A percentile compares a stretch with the other conserved stretches of the same genome.
Conservation (phyloP, 1,140 invertebrate species). For the Apis cerana region DNA sequence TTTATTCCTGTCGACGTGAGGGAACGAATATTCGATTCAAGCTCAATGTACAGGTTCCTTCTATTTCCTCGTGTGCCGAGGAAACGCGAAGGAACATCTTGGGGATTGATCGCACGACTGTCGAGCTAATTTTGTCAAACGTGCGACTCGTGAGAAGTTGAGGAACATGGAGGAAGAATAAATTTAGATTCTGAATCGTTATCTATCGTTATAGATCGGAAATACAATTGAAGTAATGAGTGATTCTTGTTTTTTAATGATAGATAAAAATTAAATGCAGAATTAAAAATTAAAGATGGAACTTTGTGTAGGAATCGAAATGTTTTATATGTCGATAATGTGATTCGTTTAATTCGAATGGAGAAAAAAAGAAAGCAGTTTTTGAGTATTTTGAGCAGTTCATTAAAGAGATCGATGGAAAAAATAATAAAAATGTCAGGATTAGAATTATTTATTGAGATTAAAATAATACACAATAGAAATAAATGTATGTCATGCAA, state of each 20-base stretch:
- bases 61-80: not conserved
- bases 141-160: not conserved
- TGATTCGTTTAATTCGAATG: no score
- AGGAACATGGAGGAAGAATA: not conserved
- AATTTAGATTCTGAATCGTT: slow-evolving; percentile 3
- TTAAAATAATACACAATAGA: no score
- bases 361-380: not conserved
- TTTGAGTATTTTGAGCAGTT: not conserved
- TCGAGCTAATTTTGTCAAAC: not conserved
- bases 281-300: not conserved
- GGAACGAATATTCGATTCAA: not conserved
- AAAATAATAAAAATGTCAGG: no score
- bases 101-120: not conserved
- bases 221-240: not conserved
- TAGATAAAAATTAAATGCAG: not conserved
- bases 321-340: not conserved
- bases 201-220: not conserved
- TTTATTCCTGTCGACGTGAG: slow-evolving; percentile 37
- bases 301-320: not conserved
- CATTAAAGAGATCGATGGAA: no score
- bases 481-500: no score
- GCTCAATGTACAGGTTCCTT: not conserved
- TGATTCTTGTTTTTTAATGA: not conserved
- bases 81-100: not conserved
- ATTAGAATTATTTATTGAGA: no score